A percentile compares a stretch with the other conserved stretches of the same genome.
phyloP scores from a whole-genome alignment of 2,113 vertebrate species.

The Riparia riparia region DNA sequence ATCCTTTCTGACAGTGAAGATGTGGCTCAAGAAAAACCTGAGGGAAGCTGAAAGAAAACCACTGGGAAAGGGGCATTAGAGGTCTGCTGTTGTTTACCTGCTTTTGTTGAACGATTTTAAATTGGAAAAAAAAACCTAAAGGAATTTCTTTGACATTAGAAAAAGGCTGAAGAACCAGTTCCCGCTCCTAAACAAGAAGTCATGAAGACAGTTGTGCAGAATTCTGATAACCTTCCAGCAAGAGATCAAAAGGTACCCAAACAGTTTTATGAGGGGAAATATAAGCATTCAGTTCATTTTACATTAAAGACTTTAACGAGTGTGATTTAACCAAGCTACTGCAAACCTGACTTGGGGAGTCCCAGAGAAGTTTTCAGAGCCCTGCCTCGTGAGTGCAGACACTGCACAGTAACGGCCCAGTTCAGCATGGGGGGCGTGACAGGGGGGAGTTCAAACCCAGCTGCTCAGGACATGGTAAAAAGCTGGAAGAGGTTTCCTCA shows the following conservation, averaged over 20 bases:
- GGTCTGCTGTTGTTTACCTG: not conserved
- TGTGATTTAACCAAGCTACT: not conserved
- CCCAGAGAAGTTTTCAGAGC: not conserved
- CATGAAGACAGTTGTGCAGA: constrained; percentile 13
- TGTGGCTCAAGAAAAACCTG: not conserved
- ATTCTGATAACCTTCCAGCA: constrained; percentile 19
- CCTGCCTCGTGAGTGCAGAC: not conserved
- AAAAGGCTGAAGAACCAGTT: constrained; percentile 64
- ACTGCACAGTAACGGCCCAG: no score
- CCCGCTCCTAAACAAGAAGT: constrained; percentile 56
- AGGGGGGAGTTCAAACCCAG: not conserved
- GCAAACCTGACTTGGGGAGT: not conserved
- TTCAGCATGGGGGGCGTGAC: not conserved
- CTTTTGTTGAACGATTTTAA: not conserved
- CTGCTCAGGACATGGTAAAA: not conserved
- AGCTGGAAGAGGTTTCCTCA: not conserved
- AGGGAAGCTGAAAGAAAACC: not conserved
- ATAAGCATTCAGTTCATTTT: not conserved
- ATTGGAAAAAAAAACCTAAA: not conserved
- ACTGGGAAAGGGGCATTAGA: not conserved
- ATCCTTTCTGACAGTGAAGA: not conserved
- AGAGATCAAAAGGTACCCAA: constrained; percentile 78
- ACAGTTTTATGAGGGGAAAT: not conserved
- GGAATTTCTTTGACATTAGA: not conserved
- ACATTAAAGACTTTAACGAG: not conserved